Evolutionary conservation across 1,140 invertebrate genomes (phyloP).

Genomic region (Magallana ariakensis): DNA sequence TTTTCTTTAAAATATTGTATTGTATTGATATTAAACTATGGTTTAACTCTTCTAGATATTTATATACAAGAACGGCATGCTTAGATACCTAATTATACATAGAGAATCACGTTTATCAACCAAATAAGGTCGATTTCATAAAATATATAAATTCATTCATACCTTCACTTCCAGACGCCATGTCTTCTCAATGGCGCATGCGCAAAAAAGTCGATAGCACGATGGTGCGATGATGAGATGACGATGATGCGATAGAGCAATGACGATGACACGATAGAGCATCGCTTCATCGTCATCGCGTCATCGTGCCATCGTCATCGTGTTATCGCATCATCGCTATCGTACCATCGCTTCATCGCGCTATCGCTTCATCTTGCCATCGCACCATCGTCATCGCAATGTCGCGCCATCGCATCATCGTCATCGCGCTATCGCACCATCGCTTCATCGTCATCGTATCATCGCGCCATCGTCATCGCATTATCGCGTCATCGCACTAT

Average conservation of each 20-base stretch:
- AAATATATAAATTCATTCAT: not conserved
- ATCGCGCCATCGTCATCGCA: not conserved
- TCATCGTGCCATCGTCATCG: not conserved
- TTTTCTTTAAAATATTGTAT: not conserved
- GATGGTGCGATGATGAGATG: not conserved
- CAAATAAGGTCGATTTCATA: not conserved
- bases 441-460: not conserved
- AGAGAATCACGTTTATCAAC: not conserved
- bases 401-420: not conserved
- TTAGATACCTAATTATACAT: not conserved
- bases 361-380: no score
- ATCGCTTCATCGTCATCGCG: not conserved
- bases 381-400: not conserved
- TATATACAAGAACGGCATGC: not conserved
- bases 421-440: not conserved
- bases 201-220: not conserved
- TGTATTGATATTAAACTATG: not conserved
- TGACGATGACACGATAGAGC: not conserved
- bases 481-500: not conserved
- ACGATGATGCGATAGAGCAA: not conserved
- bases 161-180: slow-evolving; percentile 9
- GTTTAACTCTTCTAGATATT: not conserved
- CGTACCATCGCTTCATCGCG: not conserved
- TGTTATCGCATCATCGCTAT: not conserved
- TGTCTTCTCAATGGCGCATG: not conserved